These are phyloP conservation scores for Mongoloraphidia duomilia DNA, from an alignment of 2,888 invertebrate species.

Conservation along the genomic window DNA sequence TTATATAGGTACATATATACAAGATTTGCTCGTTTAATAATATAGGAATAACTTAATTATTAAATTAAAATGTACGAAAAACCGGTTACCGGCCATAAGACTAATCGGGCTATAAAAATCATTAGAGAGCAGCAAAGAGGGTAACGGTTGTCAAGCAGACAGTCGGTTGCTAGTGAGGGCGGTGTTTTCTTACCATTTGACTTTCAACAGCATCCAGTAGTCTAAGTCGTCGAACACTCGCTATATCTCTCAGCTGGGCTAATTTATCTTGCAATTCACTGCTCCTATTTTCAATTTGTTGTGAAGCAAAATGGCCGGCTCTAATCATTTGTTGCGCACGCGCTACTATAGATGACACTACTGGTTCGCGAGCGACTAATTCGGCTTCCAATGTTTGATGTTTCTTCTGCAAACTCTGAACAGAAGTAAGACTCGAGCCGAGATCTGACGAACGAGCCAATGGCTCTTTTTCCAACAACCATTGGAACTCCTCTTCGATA, in stretches of 20 bases:
- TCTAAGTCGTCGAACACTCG: slow-evolving; percentile 53
- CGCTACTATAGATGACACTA: slow-evolving; percentile 55
- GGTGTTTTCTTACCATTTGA: slow-evolving; percentile 54
- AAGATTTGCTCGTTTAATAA: too few relatives aligned
- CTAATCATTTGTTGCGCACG: slow-evolving; percentile 67
- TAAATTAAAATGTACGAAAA: too few relatives aligned
- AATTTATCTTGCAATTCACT: slow-evolving; percentile 55
- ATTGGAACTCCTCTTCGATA: slow-evolving; percentile 82
- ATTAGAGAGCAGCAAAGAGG: too few relatives aligned
- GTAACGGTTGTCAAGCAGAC: too few relatives aligned
- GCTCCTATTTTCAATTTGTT: slow-evolving; percentile 53
- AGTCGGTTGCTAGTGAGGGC: too few relatives aligned
- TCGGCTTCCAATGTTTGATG: slow-evolving; percentile 86
- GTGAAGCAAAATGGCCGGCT: slow-evolving; percentile 72
- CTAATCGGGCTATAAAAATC: too few relatives aligned
- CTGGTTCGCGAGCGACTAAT: slow-evolving; percentile 71
- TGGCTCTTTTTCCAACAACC: slow-evolving; percentile 69
- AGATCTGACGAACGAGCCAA: slow-evolving; percentile 57
- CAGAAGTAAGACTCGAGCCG: slow-evolving; percentile 44
- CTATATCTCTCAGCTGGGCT: slow-evolving; percentile 53
- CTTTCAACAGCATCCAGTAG: slow-evolving; percentile 71
- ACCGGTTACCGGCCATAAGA: too few relatives aligned
- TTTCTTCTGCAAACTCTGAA: slow-evolving; percentile 85
- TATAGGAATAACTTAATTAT: too few relatives aligned
- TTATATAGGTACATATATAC: too few relatives aligned